Percentiles rank a stretch among this genome's conserved stretches.
Evolutionary conservation across 2,113 vertebrate species (phyloP).

Genomic region (Actenoides lindsayi): DNA sequence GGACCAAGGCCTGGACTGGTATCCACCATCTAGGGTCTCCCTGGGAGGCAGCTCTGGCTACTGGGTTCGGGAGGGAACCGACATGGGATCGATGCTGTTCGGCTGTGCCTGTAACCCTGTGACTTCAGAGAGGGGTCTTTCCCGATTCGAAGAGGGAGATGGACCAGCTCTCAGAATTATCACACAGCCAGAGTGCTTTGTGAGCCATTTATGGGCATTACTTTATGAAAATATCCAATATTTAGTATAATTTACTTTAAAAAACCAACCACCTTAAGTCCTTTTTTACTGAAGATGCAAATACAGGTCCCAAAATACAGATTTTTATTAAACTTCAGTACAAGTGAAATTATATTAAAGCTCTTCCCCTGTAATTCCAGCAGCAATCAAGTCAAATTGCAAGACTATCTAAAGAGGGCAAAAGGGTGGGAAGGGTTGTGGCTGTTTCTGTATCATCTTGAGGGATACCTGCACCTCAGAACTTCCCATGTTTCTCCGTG

Average conservation of each 20-base stretch:
- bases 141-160: neutral
- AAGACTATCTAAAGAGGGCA: neutral
- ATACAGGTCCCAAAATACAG: neutral
- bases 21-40: neutral
- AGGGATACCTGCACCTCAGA: neutral
- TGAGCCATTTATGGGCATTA: neutral
- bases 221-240: neutral
- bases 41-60: conserved; percentile 3
- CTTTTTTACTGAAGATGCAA: neutral
- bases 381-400: neutral
- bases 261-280: neutral
- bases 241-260: neutral
- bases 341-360: neutral
- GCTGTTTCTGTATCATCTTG: neutral
- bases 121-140: neutral
- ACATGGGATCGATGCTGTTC: neutral
- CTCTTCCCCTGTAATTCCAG: neutral
- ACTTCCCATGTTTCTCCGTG: neutral
- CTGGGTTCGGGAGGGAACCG: neutral
- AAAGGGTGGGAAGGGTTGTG: neutral
- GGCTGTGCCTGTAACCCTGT: neutral
- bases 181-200: neutral
- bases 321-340: neutral
- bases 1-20: conserved; percentile 34
- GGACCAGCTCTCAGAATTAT: neutral